phyloP scores from a whole-genome alignment of 2,888 invertebrate species.

The Apoda limacodes region DNA sequence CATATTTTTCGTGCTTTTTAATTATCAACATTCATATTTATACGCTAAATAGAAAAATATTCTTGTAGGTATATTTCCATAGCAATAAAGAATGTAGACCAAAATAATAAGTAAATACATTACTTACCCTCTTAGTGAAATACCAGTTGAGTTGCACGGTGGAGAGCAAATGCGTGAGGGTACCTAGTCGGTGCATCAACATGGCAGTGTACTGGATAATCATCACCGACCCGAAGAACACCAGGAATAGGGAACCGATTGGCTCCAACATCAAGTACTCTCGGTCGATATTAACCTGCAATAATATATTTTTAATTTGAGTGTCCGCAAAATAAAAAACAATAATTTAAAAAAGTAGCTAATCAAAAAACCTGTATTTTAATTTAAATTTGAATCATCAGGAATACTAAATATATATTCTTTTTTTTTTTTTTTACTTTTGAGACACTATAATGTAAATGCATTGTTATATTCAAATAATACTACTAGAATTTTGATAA shows the following conservation, averaged over 20 bases:
- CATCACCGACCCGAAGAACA: constrained; percentile 96
- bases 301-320: constrained; percentile 15
- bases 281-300: constrained; percentile 84
- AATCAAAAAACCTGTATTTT: too few relatives aligned
- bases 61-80: too few relatives aligned
- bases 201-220: constrained; percentile 95
- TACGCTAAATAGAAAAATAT: too few relatives aligned
- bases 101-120: too few relatives aligned
- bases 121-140: constrained; percentile 78
- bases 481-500: too few relatives aligned
- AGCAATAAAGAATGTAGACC: too few relatives aligned
- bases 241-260: constrained; percentile 93
- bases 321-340: constrained; percentile 15
- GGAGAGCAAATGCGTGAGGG: constrained; percentile 93
- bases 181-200: constrained; percentile 97
- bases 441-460: too few relatives aligned
- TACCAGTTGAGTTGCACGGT: constrained; percentile 89
- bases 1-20: too few relatives aligned
- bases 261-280: constrained; percentile 94
- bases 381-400: neutral
- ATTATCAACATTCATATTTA: too few relatives aligned
- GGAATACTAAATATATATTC: neutral
- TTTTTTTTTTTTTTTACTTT: neutral
- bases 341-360: too few relatives aligned
- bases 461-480: too few relatives aligned